Conservation (phyloP, 2,888 invertebrate genomes). For the Fragum fragum region DNA sequence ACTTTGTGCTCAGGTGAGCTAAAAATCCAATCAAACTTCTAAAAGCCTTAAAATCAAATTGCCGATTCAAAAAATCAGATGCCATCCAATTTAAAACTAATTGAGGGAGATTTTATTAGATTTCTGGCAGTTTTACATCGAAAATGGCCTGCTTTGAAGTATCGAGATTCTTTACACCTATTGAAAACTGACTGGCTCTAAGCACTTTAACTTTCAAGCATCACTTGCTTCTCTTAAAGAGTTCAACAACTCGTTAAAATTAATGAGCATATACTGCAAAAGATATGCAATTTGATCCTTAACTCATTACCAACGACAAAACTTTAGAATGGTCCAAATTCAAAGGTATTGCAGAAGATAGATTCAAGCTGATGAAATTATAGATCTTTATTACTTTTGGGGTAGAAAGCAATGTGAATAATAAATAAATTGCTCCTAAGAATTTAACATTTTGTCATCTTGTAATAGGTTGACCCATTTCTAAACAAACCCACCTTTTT, state of each 20-base stretch:
- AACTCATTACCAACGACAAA: too few relatives aligned
- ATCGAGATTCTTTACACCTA: conserved; percentile 25
- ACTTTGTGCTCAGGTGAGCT: too few relatives aligned
- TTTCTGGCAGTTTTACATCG: conserved; percentile 27
- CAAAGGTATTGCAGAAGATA: too few relatives aligned
- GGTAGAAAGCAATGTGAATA: too few relatives aligned
- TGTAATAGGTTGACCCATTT: too few relatives aligned
- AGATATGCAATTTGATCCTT: conserved; percentile 4
- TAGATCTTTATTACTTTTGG: too few relatives aligned
- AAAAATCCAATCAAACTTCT: conserved; percentile 6
- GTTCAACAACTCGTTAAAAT: conserved; percentile 32
- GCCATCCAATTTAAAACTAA: conserved; percentile 29
- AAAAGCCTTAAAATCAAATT: conserved; percentile 6
- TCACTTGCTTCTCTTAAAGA: conserved; percentile 27
- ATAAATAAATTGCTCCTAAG: too few relatives aligned
- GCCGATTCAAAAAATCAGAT: background rate
- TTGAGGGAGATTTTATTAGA: conserved; percentile 24
- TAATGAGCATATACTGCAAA: conserved; percentile 30
- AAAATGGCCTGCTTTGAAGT: conserved; percentile 22
- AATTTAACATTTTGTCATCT: too few relatives aligned
- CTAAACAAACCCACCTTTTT: too few relatives aligned
- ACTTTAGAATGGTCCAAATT: too few relatives aligned
- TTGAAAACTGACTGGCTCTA: conserved; percentile 10
- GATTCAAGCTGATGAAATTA: too few relatives aligned
- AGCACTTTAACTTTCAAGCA: conserved; percentile 23